Evolutionary conservation across 2,888 invertebrate species (phyloP), one percentile per base, ranked within the genome.

Genomic region (Clitarchus hookeri): DNA sequence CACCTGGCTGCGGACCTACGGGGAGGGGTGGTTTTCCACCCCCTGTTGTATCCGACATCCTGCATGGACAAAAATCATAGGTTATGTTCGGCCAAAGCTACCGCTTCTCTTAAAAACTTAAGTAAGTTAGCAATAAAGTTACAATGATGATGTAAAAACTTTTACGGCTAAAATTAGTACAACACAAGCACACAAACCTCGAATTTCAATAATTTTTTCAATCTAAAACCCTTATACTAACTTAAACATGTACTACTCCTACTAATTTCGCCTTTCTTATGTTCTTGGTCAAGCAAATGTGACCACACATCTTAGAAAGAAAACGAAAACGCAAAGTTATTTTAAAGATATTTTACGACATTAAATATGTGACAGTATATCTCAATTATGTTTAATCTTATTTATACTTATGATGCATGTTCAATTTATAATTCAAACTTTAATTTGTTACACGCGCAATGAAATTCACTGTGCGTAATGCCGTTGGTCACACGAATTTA

Each of bases 1-100:
- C 93, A 88, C 96, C 96, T 90, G 94, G 93, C 89, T 94, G 95
- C 87, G 95, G 95, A 89, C 95, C 96, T 91, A 94, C 92, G 88
- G 93, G 93, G 87, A 93, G 84, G n/a, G 48, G 23, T 0, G n/a
- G 12, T 25, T 84, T 53, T 48, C 19, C 92, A 85, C 92, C 92
- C 89, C 91, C 91, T 89, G 91, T 92, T 91, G 93, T 92, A 90
- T 94, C 94, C 19, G 84, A 27, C 86, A 82, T 44, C 25, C 83
- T 83, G 83, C 48, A 83, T 16, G 65, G n/a, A 65, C 65, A 65
- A 65, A n/a, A 19, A 23, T 65, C n/a, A 65, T 65, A 65, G 65
- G 65, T 65, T 65, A 65, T 65, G 65, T 65, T 9, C n/a, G 19
- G 0, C 23, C 19, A 65, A 65, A 65, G 8, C 0, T 65, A 23